phyloP scores from a whole-genome alignment of 1,140 invertebrate genomes.

The Anthonomus grandis region DNA sequence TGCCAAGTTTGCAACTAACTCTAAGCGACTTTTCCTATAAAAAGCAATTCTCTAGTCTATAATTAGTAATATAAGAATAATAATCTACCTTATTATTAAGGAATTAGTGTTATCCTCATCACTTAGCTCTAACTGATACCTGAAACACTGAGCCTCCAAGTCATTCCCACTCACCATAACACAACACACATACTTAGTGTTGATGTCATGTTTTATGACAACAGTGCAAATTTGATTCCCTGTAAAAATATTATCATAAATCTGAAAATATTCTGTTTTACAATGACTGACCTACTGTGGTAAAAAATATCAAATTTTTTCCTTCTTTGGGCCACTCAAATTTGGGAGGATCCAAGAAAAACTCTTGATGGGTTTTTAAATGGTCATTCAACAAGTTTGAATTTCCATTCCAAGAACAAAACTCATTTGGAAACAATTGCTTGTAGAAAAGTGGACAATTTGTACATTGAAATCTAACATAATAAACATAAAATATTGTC shows the following conservation, averaged over 20 bases:
- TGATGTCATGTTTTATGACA: constrained; percentile 16
- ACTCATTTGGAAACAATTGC: constrained; percentile 6
- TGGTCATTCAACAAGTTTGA: constrained; percentile 6
- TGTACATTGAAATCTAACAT: constrained; percentile 6
- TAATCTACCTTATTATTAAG: constrained; percentile 17
- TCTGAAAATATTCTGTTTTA: not conserved
- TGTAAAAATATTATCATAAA: constrained; percentile 1
- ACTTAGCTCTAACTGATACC: constrained; percentile 28
- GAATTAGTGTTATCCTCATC: constrained; percentile 22
- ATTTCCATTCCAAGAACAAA: constrained; percentile 24
- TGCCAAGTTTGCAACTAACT: not conserved
- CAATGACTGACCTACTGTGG: constrained; percentile 7
- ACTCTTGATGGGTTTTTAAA: constrained; percentile 17
- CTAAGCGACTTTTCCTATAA: constrained; percentile 13
- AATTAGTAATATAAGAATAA: not conserved
- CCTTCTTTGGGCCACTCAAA: constrained; percentile 5
- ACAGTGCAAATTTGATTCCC: constrained; percentile 10
- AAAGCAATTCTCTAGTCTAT: not conserved
- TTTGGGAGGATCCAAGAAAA: constrained; percentile 16
- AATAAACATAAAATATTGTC: not conserved
- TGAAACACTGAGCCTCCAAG: constrained; percentile 26
- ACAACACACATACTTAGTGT: constrained; percentile 11
- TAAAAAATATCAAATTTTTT: constrained; percentile 25
- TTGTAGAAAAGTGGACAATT: constrained; percentile 16
- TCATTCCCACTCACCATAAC: constrained; percentile 23